Evolutionary conservation across 2,797 vertebrate species (phyloP).

Genomic region (Tapirus indicus): DNA sequence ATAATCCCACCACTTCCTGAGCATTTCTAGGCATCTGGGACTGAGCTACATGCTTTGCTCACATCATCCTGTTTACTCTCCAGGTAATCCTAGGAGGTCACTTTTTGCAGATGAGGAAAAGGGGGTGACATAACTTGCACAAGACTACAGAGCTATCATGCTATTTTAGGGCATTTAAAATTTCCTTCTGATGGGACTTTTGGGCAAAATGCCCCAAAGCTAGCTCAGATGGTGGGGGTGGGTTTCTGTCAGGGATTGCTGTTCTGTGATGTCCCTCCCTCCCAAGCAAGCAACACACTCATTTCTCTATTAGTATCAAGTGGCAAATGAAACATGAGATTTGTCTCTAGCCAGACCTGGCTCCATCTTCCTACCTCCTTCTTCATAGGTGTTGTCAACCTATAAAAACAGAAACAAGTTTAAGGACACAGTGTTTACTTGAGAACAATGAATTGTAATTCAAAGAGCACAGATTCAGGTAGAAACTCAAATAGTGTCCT

Average conservation of each 20-base stretch:
- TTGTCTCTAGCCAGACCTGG: too few relatives aligned
- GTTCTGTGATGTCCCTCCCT: too few relatives aligned
- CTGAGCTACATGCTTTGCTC: not conserved
- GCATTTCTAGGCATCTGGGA: not conserved
- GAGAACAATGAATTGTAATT: too few relatives aligned
- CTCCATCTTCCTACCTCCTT: not conserved
- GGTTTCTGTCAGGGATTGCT: too few relatives aligned
- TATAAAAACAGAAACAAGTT: too few relatives aligned
- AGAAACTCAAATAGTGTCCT: too few relatives aligned
- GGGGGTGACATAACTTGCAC: not conserved
- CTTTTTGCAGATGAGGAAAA: not conserved
- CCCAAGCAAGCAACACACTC: too few relatives aligned
- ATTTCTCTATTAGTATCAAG: too few relatives aligned
- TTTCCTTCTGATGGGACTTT: not conserved
- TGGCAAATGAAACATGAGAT: too few relatives aligned
- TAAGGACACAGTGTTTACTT: too few relatives aligned
- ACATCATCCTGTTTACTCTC: not conserved
- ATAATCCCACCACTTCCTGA: not conserved
- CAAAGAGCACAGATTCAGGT: too few relatives aligned
- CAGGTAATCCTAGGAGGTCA: not conserved
- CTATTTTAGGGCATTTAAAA: not conserved
- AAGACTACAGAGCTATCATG: not conserved
- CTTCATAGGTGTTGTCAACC: not conserved
- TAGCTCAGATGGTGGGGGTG: too few relatives aligned
- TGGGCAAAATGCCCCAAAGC: not conserved